Evolutionary conservation across 2,113 vertebrate species (phyloP).

Genomic region (Polyodon spathula): DNA sequence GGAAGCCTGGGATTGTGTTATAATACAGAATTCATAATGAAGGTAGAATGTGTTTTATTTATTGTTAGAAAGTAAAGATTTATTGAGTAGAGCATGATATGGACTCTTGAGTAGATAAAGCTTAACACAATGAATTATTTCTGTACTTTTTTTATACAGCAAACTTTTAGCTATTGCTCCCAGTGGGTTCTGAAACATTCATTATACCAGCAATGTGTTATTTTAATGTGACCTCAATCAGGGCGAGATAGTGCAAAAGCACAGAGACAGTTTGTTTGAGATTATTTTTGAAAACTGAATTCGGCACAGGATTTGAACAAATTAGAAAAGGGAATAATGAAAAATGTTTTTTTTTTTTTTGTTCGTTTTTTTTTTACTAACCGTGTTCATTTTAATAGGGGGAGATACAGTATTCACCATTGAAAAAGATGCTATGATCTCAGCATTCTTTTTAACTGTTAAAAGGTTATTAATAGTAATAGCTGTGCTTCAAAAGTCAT

Average conservation of each 20-base stretch:
- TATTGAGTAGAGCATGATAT: background rate
- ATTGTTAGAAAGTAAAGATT: background rate
- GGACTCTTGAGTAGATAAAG: background rate
- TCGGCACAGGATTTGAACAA: no score
- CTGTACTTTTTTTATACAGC: background rate
- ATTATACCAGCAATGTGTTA: background rate
- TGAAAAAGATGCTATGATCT: background rate
- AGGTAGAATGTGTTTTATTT: background rate
- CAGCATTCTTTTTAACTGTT: background rate
- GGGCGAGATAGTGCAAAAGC: no score
- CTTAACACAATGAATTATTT: background rate
- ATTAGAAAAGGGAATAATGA: no score
- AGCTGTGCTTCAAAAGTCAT: no score
- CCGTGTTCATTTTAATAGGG: no score
- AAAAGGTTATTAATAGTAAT: no score
- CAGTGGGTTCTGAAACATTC: background rate
- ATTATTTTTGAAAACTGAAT: no score
- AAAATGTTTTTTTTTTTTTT: no score
- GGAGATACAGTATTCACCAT: background rate
- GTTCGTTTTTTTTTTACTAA: no score
- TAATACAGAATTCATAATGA: background rate
- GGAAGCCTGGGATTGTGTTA: background rate
- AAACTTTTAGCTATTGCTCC: background rate
- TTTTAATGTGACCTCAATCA: background rate
- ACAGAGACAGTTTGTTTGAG: no score